Evolutionary conservation across 2,888 invertebrate genomes (phyloP).

Genomic region (Encarsia formosa): DNA sequence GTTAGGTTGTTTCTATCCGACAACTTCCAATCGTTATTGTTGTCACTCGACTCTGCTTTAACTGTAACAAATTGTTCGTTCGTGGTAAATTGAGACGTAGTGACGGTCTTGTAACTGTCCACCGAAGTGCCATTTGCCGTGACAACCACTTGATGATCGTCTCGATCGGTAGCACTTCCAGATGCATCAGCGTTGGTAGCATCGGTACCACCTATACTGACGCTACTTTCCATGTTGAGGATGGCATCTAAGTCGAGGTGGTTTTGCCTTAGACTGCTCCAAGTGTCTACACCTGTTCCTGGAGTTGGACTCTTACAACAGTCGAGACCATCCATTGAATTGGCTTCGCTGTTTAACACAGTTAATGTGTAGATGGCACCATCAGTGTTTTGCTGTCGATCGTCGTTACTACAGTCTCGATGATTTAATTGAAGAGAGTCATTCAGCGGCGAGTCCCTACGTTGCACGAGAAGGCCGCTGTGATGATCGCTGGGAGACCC

Average conservation of each 20-base stretch:
- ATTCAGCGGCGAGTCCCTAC: slow-evolving; percentile 3
- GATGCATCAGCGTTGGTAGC: neutral
- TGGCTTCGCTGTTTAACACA: slow-evolving; percentile 71
- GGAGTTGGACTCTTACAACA: slow-evolving; percentile 52
- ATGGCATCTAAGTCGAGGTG: slow-evolving; percentile 76
- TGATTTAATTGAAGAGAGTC: slow-evolving; percentile 20
- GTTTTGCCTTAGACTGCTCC: slow-evolving; percentile 59
- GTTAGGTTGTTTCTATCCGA: slow-evolving; percentile 62
- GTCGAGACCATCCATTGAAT: slow-evolving; percentile 48
- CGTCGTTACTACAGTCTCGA: slow-evolving; percentile 18
- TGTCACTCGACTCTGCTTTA: slow-evolving; percentile 50
- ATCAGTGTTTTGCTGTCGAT: slow-evolving; percentile 53
- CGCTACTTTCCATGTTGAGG: slow-evolving; percentile 62
- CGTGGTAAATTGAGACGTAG: slow-evolving; percentile 24
- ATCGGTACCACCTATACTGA: slow-evolving; percentile 35
- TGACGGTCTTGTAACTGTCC: slow-evolving; percentile 29
- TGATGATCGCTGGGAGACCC: slow-evolving; percentile 41
- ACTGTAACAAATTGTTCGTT: slow-evolving; percentile 17
- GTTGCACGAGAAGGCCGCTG: slow-evolving; percentile 4
- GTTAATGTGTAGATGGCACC: slow-evolving; percentile 78
- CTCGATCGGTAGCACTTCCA: slow-evolving; percentile 41
- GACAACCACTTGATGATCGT: slow-evolving; percentile 56
- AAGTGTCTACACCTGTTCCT: slow-evolving; percentile 58
- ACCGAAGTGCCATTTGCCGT: slow-evolving; percentile 53
- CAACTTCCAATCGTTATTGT: slow-evolving; percentile 80